Evolutionary conservation across 2,888 invertebrate genomes (phyloP), one percentile per base, ranked within the genome.

Genomic region (Pegoplata infirma): DNA sequence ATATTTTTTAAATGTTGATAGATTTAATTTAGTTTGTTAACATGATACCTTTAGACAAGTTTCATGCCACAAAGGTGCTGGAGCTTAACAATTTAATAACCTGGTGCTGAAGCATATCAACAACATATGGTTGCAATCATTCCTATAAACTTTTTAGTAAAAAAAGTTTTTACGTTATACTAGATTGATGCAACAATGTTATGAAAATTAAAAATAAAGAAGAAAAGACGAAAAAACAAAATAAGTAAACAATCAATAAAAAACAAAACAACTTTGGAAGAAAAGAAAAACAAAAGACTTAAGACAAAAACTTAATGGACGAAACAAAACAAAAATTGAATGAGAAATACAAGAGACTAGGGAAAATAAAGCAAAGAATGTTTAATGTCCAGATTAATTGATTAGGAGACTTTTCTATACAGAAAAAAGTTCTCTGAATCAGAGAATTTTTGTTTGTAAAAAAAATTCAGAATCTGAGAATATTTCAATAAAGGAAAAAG

Each of bases 131-230:
- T 68, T 68, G 53, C 44, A 21, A 68, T 32, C n/a, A n/a, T n/a
- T n/a, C 32, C 32, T 10, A 1, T 32, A 10, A 44, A 68, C 49
- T 63, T 56, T 28, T n/a, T n/a, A n/a, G n/a, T n/a, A n/a, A n/a
- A n/a, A n/a, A n/a, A n/a, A n/a, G n/a, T n/a, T n/a, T n/a, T n/a
- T n/a, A n/a, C n/a, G n/a, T n/a, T n/a, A n/a, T n/a, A n/a, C n/a
- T n/a, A n/a, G 12, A 47, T 56, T 71, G 53, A 14, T 51, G 69
- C 71, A 61, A 71, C 28, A 71, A 32, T 71, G 21, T 71, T 71
- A 46, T 71, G 53, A 63, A 73, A 51, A 51, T 58, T 17, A 63
- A 55, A 16, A 36, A 56, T 19, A 36, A 7, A 17, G n/a, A 23
- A 51, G 5, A 46, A 58, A 72, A 56, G 16, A 19, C 46, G n/a